Conservation (phyloP, 2,888 invertebrate genomes). For the Ochropleura leucogaster region DNA sequence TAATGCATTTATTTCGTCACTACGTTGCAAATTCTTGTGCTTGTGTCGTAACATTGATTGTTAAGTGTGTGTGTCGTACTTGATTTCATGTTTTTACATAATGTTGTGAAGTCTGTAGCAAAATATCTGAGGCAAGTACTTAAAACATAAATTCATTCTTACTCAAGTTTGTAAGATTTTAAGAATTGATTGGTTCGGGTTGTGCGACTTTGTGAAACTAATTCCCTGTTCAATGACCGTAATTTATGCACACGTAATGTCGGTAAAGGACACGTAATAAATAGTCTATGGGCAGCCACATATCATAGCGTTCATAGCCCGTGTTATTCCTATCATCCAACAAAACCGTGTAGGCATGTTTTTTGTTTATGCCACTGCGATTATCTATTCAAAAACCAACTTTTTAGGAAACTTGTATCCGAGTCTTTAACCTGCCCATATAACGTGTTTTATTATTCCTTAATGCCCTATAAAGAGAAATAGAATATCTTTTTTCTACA, state of each 20-base stretch:
- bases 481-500: slow-evolving; percentile 67
- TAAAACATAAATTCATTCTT: slow-evolving; percentile 33
- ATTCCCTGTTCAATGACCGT: slow-evolving; percentile 52
- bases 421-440: slow-evolving; percentile 63
- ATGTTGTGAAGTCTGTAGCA: slow-evolving; percentile 60
- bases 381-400: slow-evolving; percentile 51
- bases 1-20: slow-evolving; percentile 62
- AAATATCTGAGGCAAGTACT: slow-evolving; percentile 59
- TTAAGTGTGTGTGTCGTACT: slow-evolving; percentile 65
- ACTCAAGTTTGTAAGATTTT: slow-evolving; percentile 32
- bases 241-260: slow-evolving; percentile 57
- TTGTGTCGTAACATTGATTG: slow-evolving; percentile 60
- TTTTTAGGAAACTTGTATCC: slow-evolving; percentile 54
- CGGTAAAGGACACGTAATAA: slow-evolving; percentile 54
- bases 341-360: slow-evolving; percentile 32
- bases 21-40: slow-evolving; percentile 51
- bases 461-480: slow-evolving; percentile 71
- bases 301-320: slow-evolving; percentile 38
- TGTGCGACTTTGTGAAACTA: slow-evolving; percentile 46
- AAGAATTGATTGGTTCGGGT: slow-evolving; percentile 32
- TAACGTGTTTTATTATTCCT: slow-evolving; percentile 67
- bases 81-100: slow-evolving; percentile 67
- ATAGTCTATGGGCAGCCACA: slow-evolving; percentile 43
- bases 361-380: slow-evolving; percentile 42
- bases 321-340: slow-evolving; percentile 40